Base-by-base conservation (phyloP, 2,797 vertebrate genomes). In the Champsocephalus gunnari region DNA sequence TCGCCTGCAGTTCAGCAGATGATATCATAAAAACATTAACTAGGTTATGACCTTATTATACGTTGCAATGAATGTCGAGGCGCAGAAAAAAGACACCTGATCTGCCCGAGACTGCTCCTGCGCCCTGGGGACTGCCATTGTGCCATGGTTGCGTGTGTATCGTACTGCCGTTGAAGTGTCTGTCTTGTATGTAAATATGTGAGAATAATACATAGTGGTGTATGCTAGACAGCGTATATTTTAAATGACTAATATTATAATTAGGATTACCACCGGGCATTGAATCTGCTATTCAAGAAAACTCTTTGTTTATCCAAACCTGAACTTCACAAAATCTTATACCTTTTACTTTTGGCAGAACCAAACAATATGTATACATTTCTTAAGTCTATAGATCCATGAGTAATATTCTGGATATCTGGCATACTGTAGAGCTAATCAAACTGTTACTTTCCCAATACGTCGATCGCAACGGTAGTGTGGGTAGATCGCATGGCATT, bases 11-110 rank as follows among this genome's bases (percentile, higher is more conserved):
- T 64, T 73, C 57, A 45, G 47, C 43, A 44, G 53, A 61, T 69
- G 64, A 57, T 83, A 87, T 84, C 75, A 87, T 75, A 77, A 83
- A 81, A 66, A 71, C 62, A 83, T 75, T 43, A 86, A 82, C 71
- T 81, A 72, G 84, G 87, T 82, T 82, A 56, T 3, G 77, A 87
- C 88, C 88, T 83, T 83, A 76, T 88, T 89, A 59, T 9, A 44
- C 14, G 63, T 62, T 50, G 19, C 16, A 66, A 44, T 84, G 84
- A 80, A 80, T 71, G 75, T 70, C 58, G 56, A 85, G 50, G 68
- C 45, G 19, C 66, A 77, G 73, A 56, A 71, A 80, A 81, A 67
- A 3, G 83, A 92, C 76, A 90, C 58, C 24, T 17, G 32, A 70
- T 75, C 68, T 71, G 74, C 78, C 81, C 79, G 87, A 89, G 77